phyloP scores from a whole-genome alignment of 92 coral and sea anemone species.

The Porites rus region DNA sequence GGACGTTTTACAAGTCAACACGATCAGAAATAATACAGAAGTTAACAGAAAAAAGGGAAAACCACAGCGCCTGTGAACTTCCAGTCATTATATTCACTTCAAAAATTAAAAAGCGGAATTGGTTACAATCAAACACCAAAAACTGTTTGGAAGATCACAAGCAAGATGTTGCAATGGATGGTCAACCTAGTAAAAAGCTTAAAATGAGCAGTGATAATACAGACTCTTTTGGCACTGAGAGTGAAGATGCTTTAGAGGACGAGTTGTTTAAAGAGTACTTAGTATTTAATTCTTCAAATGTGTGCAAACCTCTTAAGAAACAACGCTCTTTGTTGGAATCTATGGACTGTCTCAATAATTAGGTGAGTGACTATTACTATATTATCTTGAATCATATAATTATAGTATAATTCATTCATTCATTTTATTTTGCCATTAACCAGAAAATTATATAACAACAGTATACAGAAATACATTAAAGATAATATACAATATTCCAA shows the following conservation, averaged over 20 bases:
- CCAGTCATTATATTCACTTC: slow-evolving; percentile 24
- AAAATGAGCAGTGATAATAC: background rate
- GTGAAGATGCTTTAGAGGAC: slow-evolving; percentile 16
- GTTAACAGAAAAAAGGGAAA: background rate
- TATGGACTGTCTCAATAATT: slow-evolving; percentile 5
- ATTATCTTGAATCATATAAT: too few relatives aligned
- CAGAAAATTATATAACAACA: too few relatives aligned
- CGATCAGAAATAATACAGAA: background rate
- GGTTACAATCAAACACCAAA: background rate
- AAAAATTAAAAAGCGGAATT: background rate
- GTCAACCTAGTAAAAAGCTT: slow-evolving; percentile 27
- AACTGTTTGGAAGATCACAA: background rate
- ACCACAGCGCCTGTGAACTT: background rate
- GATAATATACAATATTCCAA: too few relatives aligned
- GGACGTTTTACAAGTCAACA: slow-evolving; percentile 19
- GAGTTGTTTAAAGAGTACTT: slow-evolving; percentile 25
- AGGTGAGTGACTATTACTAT: background rate
- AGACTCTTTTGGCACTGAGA: background rate
- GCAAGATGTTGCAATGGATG: background rate
- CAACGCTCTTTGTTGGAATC: slow-evolving; percentile 19
- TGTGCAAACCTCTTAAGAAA: slow-evolving; percentile 1
- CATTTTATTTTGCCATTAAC: too few relatives aligned
- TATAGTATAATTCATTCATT: too few relatives aligned
- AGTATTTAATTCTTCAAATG: background rate
- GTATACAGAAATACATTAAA: too few relatives aligned